These are phyloP conservation scores for Gobionotothen gibberifrons DNA, from an alignment of 2,797 vertebrate species.

Conservation along the genomic window DNA sequence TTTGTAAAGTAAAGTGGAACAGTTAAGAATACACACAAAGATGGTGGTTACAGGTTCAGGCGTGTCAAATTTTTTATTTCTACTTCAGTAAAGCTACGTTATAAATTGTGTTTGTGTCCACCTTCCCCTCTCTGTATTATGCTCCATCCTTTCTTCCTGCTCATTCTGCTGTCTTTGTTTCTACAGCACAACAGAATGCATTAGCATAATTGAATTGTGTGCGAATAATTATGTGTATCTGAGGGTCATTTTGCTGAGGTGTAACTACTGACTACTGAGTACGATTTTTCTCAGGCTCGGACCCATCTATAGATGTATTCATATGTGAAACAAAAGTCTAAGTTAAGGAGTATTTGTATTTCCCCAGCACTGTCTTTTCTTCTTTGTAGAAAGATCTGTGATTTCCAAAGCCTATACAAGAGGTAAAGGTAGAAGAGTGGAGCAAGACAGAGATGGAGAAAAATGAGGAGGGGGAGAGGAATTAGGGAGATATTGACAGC, in stretches of 20 bases:
- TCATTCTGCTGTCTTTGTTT: constrained; percentile 34
- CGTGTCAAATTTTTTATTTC: constrained; percentile 10
- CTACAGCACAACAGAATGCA: constrained; percentile 44
- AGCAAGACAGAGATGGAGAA: constrained; percentile 31
- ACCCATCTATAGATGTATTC: constrained; percentile 42
- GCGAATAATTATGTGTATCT: constrained; percentile 42
- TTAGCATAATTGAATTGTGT: constrained; percentile 60
- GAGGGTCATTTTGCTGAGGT: constrained; percentile 47
- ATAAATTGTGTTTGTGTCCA: background rate
- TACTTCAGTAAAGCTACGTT: background rate
- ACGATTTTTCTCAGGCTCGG: constrained; percentile 30
- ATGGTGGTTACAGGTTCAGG: background rate
- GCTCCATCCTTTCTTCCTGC: background rate
- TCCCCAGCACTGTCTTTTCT: constrained; percentile 38
- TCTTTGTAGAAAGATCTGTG: constrained; percentile 34
- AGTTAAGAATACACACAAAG: background rate
- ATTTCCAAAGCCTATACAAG: constrained; percentile 48
- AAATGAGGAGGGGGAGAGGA: constrained; percentile 13
- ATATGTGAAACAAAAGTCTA: constrained; percentile 54
- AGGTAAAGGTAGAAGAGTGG: background rate
- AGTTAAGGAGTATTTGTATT: constrained; percentile 39
- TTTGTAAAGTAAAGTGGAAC: background rate
- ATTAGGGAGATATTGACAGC: constrained; percentile 49
- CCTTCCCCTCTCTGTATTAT: background rate
- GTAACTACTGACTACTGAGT: constrained; percentile 24